phyloP scores from a whole-genome alignment of 2,888 invertebrate genomes.

The Anorthoa munda region DNA sequence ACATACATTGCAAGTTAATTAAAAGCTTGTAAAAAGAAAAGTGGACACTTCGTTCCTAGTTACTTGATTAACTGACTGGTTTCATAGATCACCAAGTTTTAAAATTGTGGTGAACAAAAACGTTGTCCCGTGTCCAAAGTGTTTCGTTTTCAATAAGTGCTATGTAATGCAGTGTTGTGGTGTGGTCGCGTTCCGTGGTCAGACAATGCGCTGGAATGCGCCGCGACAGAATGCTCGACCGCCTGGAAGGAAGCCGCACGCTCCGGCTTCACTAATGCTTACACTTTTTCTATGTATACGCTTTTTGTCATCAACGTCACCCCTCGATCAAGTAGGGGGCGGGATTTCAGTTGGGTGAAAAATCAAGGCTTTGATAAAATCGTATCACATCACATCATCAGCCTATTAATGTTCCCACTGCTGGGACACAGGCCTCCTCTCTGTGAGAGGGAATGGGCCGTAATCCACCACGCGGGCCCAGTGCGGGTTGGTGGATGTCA shows the following conservation, averaged over 20 bases:
- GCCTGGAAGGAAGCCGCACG: constrained; percentile 70
- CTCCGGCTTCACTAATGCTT: constrained; percentile 56
- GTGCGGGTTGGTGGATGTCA: no score
- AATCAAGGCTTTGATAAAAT: no score
- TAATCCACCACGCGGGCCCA: no score
- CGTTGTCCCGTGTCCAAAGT: constrained; percentile 73
- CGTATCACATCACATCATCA: no score
- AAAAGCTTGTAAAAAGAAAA: constrained; percentile 62
- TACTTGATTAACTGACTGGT: constrained; percentile 52
- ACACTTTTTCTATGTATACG: constrained; percentile 37
- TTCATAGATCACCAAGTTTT: constrained; percentile 70
- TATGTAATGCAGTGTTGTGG: constrained; percentile 74
- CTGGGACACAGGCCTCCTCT: no score
- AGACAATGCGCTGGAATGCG: constrained; percentile 82
- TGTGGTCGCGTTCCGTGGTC: constrained; percentile 73
- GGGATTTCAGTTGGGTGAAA: constrained; percentile 11
- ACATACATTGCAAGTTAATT: no score
- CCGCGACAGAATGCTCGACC: constrained; percentile 75
- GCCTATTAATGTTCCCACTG: no score
- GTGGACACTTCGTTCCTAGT: constrained; percentile 45
- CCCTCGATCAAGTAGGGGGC: neutral
- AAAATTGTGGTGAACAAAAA: constrained; percentile 67
- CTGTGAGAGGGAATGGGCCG: no score
- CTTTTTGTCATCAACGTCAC: constrained; percentile 35
- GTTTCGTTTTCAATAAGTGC: constrained; percentile 77